Percentiles rank a stretch among this genome's conserved stretches.
These are phyloP conservation scores for Spodoptera picta DNA, from an alignment of 2,888 invertebrate species.

Conservation along the genomic window DNA sequence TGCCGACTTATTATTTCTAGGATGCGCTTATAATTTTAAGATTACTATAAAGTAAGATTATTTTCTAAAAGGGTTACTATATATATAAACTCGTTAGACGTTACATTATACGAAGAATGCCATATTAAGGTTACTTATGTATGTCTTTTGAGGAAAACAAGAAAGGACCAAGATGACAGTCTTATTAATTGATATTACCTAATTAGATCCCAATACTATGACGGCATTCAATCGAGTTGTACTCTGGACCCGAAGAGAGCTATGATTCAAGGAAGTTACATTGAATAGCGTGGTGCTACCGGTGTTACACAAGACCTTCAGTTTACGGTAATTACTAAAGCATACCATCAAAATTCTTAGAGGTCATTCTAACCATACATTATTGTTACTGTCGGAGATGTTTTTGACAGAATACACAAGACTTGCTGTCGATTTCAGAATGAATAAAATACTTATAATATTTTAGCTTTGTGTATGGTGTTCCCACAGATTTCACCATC, in stretches of 20 bases:
- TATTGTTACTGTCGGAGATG: slow-evolving; percentile 5
- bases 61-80: too few relatives aligned
- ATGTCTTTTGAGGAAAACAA: too few relatives aligned
- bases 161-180: too few relatives aligned
- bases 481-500: slow-evolving; percentile 8
- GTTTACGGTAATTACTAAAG: slow-evolving; percentile 22
- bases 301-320: slow-evolving; percentile 23
- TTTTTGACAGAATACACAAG: neutral
- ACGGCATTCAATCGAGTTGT: too few relatives aligned
- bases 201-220: too few relatives aligned
- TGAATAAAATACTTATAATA: neutral
- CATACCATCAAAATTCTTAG: slow-evolving; percentile 22
- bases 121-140: too few relatives aligned
- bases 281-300: slow-evolving; percentile 18
- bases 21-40: slow-evolving; percentile 33
- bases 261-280: neutral
- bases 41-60: slow-evolving; percentile 13
- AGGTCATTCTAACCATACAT: slow-evolving; percentile 33
- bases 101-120: too few relatives aligned
- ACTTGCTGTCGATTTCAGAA: neutral
- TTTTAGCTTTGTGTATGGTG: slow-evolving; percentile 3
- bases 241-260: too few relatives aligned
- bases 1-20: slow-evolving; percentile 61
- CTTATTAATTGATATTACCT: too few relatives aligned
- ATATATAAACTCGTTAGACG: too few relatives aligned